Conservation (phyloP, 2,888 invertebrate genomes). For the Brenthis daphne region DNA sequence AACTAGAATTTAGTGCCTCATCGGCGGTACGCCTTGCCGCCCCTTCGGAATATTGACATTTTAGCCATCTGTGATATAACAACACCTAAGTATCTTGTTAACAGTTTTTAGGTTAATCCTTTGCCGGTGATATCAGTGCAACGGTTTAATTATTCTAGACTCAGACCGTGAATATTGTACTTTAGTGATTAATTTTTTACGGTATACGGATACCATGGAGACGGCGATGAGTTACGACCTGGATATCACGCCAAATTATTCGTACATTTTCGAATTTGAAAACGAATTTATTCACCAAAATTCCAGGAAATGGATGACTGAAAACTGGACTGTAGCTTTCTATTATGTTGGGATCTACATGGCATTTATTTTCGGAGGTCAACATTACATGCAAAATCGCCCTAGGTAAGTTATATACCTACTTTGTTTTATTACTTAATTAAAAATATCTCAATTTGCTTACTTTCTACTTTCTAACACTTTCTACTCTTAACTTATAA, state of each 20-base stretch:
- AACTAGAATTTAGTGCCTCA: constrained; percentile 58
- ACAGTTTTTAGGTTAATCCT: constrained; percentile 71
- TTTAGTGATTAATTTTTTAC: constrained; percentile 49
- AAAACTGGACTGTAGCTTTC: constrained; percentile 97
- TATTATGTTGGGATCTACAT: constrained; percentile 95
- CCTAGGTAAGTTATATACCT: constrained; percentile 83
- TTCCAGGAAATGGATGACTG: constrained; percentile 96
- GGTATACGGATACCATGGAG: constrained; percentile 56
- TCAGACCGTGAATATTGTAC: constrained; percentile 45
- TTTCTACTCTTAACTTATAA: too few relatives aligned
- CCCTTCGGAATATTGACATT: constrained; percentile 64
- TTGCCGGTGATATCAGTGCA: constrained; percentile 72
- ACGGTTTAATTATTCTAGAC: constrained; percentile 47
- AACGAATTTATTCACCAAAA: constrained; percentile 95
- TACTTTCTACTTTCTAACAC: neutral
- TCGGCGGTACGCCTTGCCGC: constrained; percentile 60
- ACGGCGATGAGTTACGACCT: constrained; percentile 78
- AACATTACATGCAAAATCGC: constrained; percentile 95
- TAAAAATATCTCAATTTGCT: neutral
- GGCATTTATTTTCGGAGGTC: constrained; percentile 95
- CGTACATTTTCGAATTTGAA: constrained; percentile 97
- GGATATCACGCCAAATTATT: constrained; percentile 91
- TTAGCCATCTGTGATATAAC: constrained; percentile 76
- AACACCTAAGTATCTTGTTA: constrained; percentile 61
- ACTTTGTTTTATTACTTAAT: neutral